Evolutionary conservation across 2,797 vertebrate genomes (phyloP).

Genomic region (Malurus splendens): DNA sequence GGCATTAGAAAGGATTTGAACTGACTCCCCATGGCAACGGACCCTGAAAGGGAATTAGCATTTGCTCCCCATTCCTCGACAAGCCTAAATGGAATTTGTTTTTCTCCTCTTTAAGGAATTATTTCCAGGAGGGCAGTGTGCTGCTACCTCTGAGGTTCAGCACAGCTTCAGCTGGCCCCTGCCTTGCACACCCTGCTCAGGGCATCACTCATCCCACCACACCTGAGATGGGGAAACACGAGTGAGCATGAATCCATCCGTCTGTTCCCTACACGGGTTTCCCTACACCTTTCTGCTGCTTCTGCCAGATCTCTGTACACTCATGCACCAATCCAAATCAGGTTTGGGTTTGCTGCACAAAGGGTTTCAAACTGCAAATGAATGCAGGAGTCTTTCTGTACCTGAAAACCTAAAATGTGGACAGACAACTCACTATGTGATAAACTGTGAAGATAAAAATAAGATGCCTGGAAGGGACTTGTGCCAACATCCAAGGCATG

Average conservation of each 20-base stretch:
- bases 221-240: fast-evolving
- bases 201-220: not conserved
- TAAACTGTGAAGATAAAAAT: not conserved
- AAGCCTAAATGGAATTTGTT: constrained; percentile 12
- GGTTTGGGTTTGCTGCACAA: not conserved
- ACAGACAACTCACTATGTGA: not conserved
- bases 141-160: not conserved
- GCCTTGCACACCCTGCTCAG: not conserved
- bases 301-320: not conserved
- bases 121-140: not conserved
- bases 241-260: fast-evolving
- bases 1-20: constrained; percentile 51
- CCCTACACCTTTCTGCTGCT: not conserved
- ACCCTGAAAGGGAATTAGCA: constrained; percentile 57
- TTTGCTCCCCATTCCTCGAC: constrained; percentile 42
- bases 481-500: not conserved
- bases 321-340: not conserved
- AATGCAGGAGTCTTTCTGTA: not conserved
- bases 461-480: not conserved
- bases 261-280: not conserved
- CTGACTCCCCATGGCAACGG: constrained; percentile 56
- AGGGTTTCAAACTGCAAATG: not conserved
- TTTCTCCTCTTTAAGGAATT: not conserved
- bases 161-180: not conserved
- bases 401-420: not conserved